A percentile compares a stretch with the other conserved stretches of the same genome.
Evolutionary conservation across 2,797 vertebrate species (phyloP).

Genomic region (Pseudochaenichthys georgianus): DNA sequence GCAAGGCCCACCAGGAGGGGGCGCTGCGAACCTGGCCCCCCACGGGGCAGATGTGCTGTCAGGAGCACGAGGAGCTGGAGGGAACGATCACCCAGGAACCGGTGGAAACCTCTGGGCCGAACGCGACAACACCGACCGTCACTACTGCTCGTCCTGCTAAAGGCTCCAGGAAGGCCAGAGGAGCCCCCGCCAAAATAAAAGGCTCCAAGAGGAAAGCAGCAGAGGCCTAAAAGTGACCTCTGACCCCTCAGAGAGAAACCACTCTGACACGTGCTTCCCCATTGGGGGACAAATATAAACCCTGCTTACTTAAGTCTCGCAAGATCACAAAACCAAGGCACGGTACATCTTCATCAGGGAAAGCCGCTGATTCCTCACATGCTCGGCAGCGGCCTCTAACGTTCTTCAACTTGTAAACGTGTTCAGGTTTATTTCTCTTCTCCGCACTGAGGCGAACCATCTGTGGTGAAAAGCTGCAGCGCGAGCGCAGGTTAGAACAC

Average conservation of each 20-base stretch:
- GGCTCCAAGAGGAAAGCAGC: constrained; percentile 78
- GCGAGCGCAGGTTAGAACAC: constrained; percentile 59
- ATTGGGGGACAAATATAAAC: constrained; percentile 9
- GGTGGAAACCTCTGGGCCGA: background rate
- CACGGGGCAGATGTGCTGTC: constrained; percentile 90
- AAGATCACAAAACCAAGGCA: constrained; percentile 63
- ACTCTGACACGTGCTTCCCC: constrained; percentile 36
- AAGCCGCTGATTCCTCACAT: constrained; percentile 76
- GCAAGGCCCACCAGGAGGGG: constrained; percentile 93
- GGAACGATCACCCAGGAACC: constrained; percentile 37
- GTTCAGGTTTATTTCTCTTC: constrained; percentile 43
- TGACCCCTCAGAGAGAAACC: constrained; percentile 42
- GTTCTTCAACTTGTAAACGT: background rate
- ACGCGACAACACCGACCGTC: constrained; percentile 59
- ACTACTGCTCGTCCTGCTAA: constrained; percentile 62
- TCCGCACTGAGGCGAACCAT: constrained; percentile 86
- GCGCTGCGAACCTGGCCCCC: constrained; percentile 82
- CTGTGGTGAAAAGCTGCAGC: constrained; percentile 73
- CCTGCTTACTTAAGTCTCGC: constrained; percentile 15
- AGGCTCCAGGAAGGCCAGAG: constrained; percentile 63
- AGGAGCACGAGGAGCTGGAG: constrained; percentile 90
- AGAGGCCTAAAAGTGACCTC: constrained; percentile 80
- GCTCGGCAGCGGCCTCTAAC: constrained; percentile 84
- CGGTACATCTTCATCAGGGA: constrained; percentile 83
- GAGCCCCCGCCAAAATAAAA: constrained; percentile 71